Percentiles rank a stretch among this genome's conserved stretches.
phyloP scores from a whole-genome alignment of 2,797 vertebrate genomes.

The Dendrocincla fuliginosa region DNA sequence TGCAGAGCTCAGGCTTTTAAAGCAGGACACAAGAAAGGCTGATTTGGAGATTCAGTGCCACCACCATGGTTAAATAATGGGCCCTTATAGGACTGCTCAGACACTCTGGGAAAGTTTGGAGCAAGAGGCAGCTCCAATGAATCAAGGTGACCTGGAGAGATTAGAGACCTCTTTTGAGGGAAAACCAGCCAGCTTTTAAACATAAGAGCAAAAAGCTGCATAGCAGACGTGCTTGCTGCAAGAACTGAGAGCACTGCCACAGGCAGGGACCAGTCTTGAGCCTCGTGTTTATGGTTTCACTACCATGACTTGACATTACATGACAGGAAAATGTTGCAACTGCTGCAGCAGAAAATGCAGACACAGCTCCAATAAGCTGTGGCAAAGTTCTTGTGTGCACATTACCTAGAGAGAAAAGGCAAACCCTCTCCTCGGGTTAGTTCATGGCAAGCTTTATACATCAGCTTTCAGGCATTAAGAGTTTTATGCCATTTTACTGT shows the following conservation, averaged over 20 bases:
- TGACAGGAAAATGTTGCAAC: constrained; percentile 36
- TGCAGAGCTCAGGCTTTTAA: background rate
- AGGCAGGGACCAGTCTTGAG: background rate
- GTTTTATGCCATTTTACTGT: background rate
- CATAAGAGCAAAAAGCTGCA: background rate
- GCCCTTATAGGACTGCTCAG: background rate
- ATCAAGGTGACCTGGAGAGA: background rate
- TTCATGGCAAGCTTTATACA: background rate
- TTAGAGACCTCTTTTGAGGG: background rate
- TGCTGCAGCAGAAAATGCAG: background rate
- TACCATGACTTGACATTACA: background rate
- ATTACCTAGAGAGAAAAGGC: background rate
- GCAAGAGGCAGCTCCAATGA: background rate
- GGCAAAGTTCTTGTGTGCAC: background rate
- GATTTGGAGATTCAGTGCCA: background rate
- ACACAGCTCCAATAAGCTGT: background rate
- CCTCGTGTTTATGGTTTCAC: background rate
- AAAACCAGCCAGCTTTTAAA: background rate
- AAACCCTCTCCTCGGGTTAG: background rate
- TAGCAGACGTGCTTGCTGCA: background rate
- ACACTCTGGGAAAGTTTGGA: background rate
- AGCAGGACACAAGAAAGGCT: background rate
- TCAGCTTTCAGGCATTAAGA: background rate
- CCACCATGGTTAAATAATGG: background rate
- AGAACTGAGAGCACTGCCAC: background rate